Evolutionary conservation across 2,113 vertebrate species (phyloP).

Genomic region (Beaufortia kweichowensis): DNA sequence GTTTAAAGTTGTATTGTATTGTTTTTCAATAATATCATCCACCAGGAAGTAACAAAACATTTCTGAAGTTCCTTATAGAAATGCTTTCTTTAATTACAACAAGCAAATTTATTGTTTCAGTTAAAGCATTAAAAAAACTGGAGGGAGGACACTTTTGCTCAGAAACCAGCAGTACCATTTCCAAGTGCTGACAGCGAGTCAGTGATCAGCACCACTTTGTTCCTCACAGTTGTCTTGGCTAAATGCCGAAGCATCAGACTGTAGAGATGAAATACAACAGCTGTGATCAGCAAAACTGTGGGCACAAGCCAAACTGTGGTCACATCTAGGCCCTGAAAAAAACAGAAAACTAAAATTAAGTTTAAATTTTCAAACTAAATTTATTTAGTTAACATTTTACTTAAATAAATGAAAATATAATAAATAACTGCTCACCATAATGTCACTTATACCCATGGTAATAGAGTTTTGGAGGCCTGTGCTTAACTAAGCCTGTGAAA

Average conservation of each 20-base stretch:
- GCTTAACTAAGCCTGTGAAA: neutral
- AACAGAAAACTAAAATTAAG: neutral
- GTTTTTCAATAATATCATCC: too few relatives aligned
- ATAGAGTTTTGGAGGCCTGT: neutral
- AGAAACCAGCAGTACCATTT: conserved; percentile 76
- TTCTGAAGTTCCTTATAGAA: too few relatives aligned
- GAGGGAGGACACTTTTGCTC: neutral
- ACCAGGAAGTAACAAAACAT: too few relatives aligned
- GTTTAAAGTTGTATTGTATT: too few relatives aligned
- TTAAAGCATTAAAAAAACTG: neutral
- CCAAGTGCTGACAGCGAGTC: conserved; percentile 88
- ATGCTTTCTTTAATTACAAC: too few relatives aligned
- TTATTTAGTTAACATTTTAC: too few relatives aligned
- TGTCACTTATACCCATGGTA: conserved; percentile 1
- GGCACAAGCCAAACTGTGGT: conserved; percentile 77
- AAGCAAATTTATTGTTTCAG: too few relatives aligned
- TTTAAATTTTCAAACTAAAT: neutral
- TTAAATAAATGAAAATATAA: neutral
- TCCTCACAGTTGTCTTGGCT: conserved; percentile 84
- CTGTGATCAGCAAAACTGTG: conserved; percentile 77
- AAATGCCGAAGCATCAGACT: conserved; percentile 74
- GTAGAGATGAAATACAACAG: conserved; percentile 86
- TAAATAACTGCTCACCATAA: conserved; percentile 7
- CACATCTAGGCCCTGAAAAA: conserved; percentile 74
- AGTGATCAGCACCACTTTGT: conserved; percentile 90